A percentile compares a stretch with the other conserved stretches of the same genome.
These are phyloP conservation scores for Frieseomelitta varia DNA, from an alignment of 1,140 invertebrate species.

Conservation along the genomic window DNA sequence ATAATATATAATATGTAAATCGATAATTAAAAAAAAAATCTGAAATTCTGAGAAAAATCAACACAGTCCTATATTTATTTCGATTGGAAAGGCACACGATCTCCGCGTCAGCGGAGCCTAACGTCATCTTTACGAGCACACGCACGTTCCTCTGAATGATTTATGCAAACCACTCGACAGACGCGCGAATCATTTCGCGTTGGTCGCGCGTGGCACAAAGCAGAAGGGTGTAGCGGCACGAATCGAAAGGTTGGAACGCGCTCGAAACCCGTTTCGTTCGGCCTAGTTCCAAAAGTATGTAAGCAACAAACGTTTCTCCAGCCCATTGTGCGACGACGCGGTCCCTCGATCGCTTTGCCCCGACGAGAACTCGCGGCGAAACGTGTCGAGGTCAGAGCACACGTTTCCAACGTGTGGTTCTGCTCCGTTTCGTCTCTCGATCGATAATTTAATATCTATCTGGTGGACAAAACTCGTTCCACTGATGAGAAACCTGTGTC, in stretches of 20 bases:
- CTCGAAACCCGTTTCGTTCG: conserved; percentile 46
- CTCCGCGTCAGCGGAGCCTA: too few species aligned
- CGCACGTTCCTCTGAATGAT: neutral
- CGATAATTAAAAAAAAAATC: too few species aligned
- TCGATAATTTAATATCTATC: neutral
- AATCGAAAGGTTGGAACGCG: conserved; percentile 40
- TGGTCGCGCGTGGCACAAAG: neutral
- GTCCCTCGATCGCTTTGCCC: conserved; percentile 11
- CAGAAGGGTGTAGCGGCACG: conserved; percentile 28
- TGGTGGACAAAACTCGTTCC: neutral
- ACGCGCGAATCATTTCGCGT: neutral
- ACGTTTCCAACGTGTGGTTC: neutral
- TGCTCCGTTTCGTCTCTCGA: neutral
- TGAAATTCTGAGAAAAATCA: too few species aligned
- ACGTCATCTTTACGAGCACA: neutral
- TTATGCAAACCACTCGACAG: neutral
- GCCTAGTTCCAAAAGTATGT: conserved; percentile 39
- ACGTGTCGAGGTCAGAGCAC: conserved; percentile 30
- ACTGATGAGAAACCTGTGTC: neutral
- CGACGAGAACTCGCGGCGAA: conserved; percentile 33
- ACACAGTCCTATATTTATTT: too few species aligned
- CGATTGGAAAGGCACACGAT: too few species aligned
- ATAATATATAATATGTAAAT: too few species aligned
- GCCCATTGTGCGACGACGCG: conserved; percentile 28
- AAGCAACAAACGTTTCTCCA: conserved; percentile 17